These are phyloP conservation scores for Lepus townsendii DNA, from an alignment of 2,797 vertebrate species.

Conservation along the genomic window DNA sequence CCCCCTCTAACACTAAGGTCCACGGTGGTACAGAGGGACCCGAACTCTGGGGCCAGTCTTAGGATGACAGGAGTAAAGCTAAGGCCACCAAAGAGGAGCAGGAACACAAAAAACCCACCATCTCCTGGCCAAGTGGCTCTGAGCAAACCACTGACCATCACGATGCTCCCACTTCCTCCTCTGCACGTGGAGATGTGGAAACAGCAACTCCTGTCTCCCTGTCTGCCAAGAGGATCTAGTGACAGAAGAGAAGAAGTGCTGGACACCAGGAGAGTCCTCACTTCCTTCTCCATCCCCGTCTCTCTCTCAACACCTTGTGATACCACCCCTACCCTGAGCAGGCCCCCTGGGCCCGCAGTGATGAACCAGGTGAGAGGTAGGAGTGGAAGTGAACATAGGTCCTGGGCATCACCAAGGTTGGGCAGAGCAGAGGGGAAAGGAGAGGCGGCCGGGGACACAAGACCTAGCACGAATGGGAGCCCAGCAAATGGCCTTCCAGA, in stretches of 20 bases:
- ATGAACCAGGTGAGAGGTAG: neutral
- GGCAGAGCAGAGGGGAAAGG: neutral
- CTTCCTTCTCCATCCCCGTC: neutral
- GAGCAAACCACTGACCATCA: rapidly evolving
- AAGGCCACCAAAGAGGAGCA: neutral
- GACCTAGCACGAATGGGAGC: neutral
- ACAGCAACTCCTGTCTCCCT: neutral
- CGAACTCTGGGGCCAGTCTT: neutral
- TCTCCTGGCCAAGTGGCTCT: neutral
- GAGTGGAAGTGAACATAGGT: neutral
- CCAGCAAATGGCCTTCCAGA: neutral
- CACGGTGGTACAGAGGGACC: neutral
- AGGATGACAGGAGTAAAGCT: neutral
- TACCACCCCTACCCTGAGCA: rapidly evolving
- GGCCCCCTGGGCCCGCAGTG: neutral
- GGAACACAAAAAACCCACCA: neutral
- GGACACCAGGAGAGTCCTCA: rapidly evolving
- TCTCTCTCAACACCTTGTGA: neutral
- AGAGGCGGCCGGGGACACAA: neutral
- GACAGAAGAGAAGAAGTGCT: neutral
- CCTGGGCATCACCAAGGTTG: neutral
- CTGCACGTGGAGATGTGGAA: neutral
- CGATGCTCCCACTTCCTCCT: neutral
- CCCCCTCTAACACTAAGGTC: constrained; percentile 19
- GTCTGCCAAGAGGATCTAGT: neutral